These are phyloP conservation scores for Myoxocephalus aenaeus DNA, from an alignment of 2,797 vertebrate genomes.

Conservation along the genomic window DNA sequence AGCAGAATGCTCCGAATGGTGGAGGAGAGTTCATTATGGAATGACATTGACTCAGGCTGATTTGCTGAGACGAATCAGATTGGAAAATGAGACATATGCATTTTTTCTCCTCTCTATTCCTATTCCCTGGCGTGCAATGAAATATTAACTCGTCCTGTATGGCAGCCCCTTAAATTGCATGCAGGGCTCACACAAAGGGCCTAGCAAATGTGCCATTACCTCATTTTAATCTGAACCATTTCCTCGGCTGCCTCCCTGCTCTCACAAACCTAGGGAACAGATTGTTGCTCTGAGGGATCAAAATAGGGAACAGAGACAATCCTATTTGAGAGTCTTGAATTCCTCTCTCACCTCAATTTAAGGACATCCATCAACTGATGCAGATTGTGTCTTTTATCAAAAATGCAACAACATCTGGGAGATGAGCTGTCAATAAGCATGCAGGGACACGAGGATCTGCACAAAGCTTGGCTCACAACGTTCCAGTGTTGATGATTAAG, in stretches of 20 bases:
- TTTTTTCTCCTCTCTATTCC: conserved; percentile 61
- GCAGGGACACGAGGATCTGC: conserved; percentile 22
- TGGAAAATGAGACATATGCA: conserved; percentile 80
- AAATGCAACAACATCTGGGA: conserved; percentile 32
- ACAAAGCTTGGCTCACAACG: conserved; percentile 21
- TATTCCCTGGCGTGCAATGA: conserved; percentile 74
- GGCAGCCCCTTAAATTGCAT: conserved; percentile 79
- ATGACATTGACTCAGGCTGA: conserved; percentile 80
- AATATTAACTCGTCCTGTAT: conserved; percentile 82
- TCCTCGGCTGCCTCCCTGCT: conserved; percentile 66
- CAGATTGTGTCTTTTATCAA: conserved; percentile 41
- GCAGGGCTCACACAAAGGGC: conserved; percentile 74
- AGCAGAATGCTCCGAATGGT: conserved; percentile 58
- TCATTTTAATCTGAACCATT: conserved; percentile 82
- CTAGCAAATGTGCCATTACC: conserved; percentile 83
- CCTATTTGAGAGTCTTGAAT: conserved; percentile 60
- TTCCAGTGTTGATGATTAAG: conserved; percentile 20
- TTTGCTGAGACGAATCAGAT: conserved; percentile 83
- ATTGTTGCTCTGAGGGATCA: conserved; percentile 75
- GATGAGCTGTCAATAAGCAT: conserved; percentile 40
- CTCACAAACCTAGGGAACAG: conserved; percentile 68
- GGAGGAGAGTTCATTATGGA: conserved; percentile 77
- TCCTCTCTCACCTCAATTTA: conserved; percentile 58
- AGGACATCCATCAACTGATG: conserved; percentile 46
- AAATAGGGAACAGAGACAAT: conserved; percentile 63